Percentiles rank a stretch among this genome's conserved stretches.
Conservation (phyloP, 2,113 vertebrate species). For the Lagopus muta region DNA sequence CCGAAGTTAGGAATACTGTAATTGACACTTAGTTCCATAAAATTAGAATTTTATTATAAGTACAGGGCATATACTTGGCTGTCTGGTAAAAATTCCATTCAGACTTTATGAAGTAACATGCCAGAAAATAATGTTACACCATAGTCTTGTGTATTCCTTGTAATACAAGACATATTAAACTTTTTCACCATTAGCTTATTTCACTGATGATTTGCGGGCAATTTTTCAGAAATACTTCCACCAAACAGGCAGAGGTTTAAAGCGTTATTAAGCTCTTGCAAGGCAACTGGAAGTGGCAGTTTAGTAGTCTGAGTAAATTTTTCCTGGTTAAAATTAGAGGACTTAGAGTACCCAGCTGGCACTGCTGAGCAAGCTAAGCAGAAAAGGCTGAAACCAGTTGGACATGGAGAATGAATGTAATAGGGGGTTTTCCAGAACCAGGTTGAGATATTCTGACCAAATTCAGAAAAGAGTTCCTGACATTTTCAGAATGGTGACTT, state of each 20-base stretch:
- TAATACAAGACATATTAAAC: not conserved
- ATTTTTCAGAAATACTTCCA: not conserved
- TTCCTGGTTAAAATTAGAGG: slow-evolving; percentile 44
- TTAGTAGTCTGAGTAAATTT: slow-evolving; percentile 32
- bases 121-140: slow-evolving; percentile 51
- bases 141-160: not conserved
- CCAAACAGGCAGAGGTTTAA: not conserved
- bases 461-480: not conserved
- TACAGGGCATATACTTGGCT: slow-evolving; percentile 42
- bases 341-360: not conserved
- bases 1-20: not conserved
- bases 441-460: not conserved
- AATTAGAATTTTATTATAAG: slow-evolving; percentile 26
- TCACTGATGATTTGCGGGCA: not conserved
- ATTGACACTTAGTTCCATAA: slow-evolving; percentile 18
- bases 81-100: slow-evolving; percentile 57
- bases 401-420: not conserved
- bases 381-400: not conserved
- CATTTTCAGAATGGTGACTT: not conserved
- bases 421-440: not conserved
- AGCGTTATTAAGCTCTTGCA: not conserved
- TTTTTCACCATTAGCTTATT: not conserved
- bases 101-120: slow-evolving; percentile 24
- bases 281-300: not conserved
- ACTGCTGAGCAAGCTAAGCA: not conserved